Evolutionary conservation across 1,140 invertebrate species (phyloP).

Genomic region (Aphaenogaster rudis): DNA sequence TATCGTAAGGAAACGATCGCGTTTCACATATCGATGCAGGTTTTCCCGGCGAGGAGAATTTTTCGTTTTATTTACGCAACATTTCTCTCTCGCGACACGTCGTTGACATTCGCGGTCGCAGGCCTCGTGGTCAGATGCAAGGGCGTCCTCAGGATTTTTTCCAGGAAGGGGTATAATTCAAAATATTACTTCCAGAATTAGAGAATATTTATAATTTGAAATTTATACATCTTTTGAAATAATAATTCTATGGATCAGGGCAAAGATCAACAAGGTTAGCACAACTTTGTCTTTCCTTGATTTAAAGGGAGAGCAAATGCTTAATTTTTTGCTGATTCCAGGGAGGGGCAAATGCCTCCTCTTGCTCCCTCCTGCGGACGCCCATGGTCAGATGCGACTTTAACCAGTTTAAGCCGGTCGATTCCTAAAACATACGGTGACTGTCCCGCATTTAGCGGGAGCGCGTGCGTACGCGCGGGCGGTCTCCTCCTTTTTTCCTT

Average conservation of each 20-base stretch:
- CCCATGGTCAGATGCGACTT: background rate
- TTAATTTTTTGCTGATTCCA: too few relatives aligned
- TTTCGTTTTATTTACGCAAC: background rate
- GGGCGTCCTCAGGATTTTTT: too few relatives aligned
- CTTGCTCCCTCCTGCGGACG: too few relatives aligned
- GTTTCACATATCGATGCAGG: background rate
- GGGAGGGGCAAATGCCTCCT: too few relatives aligned
- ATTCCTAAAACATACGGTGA: background rate
- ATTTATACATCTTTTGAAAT: too few relatives aligned
- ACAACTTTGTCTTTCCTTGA: too few relatives aligned
- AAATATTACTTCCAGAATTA: too few relatives aligned
- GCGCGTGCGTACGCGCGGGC: background rate
- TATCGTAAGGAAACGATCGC: background rate
- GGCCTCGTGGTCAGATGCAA: background rate
- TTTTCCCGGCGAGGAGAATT: background rate
- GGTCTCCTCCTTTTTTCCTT: slow-evolving; percentile 8
- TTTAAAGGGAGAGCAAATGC: too few relatives aligned
- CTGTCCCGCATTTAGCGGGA: background rate
- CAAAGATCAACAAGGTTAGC: too few relatives aligned
- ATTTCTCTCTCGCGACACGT: background rate
- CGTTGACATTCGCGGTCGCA: slow-evolving; percentile 13
- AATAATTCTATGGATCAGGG: too few relatives aligned
- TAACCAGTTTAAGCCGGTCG: slow-evolving; percentile 28
- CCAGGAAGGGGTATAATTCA: too few relatives aligned
- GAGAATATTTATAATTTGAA: too few relatives aligned